These are phyloP conservation scores for Picus viridis DNA, from an alignment of 2,797 vertebrate genomes.

Conservation along the genomic window DNA sequence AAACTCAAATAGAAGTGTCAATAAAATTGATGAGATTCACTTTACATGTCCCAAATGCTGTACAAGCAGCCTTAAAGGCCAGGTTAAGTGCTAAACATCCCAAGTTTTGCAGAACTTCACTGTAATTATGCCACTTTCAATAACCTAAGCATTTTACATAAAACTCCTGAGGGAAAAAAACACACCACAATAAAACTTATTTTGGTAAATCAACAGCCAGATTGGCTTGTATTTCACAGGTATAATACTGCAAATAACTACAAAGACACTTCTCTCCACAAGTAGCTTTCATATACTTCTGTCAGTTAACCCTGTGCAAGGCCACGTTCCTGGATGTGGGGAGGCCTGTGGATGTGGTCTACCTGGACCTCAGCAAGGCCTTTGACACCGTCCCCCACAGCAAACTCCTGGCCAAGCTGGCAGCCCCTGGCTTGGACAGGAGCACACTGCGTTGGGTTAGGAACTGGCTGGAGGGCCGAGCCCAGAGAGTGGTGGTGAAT, in stretches of 20 bases:
- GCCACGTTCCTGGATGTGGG: too few relatives aligned
- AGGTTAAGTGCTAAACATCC: not conserved
- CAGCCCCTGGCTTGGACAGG: too few relatives aligned
- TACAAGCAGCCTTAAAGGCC: not conserved
- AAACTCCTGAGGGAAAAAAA: not conserved
- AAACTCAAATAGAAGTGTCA: not conserved
- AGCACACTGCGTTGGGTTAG: too few relatives aligned
- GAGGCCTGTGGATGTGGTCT: too few relatives aligned
- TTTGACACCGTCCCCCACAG: too few relatives aligned
- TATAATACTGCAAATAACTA: not conserved
- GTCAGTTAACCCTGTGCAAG: not conserved
- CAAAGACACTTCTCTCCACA: not conserved
- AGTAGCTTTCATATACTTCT: not conserved
- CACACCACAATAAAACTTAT: not conserved
- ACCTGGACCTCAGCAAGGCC: too few relatives aligned
- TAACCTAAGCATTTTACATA: not conserved
- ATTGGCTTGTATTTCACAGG: not conserved
- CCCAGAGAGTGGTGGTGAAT: too few relatives aligned
- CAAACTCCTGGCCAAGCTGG: too few relatives aligned
- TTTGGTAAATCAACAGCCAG: not conserved
- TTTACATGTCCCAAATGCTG: not conserved
- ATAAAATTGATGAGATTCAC: not conserved
- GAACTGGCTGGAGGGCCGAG: too few relatives aligned
- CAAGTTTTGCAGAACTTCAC: not conserved
- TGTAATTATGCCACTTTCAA: not conserved